Base-by-base conservation (phyloP, 2,888 invertebrate genomes). In the Pedicia rivosa region DNA sequence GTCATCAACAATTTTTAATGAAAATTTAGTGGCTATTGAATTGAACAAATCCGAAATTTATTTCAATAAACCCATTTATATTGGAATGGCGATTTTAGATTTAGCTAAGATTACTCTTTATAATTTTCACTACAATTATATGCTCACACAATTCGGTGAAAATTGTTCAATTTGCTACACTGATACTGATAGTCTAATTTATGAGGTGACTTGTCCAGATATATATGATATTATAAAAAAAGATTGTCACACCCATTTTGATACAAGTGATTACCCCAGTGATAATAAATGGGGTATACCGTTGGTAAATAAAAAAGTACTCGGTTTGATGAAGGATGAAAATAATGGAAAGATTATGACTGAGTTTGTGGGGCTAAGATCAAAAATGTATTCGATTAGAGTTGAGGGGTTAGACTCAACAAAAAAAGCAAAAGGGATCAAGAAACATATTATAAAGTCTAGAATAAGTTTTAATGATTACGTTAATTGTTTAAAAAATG, bases 21-120 rank as follows among this genome's bases (percentile, higher is more conserved):
- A 55, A 46, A 47, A 51, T 43, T 43, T 57, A 14, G 48, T 53
- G n/a, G 49, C 52, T 5, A 43, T 50, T 26, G 45, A 52, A 37
- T 19, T 51, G 25, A 40, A 37, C 2, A 43, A 43, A 39, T 33
- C 34, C 3, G 36, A 44, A 24, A 40, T 53, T 13, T 22, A 40
- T 13, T 44, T 50, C 12, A 42, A 52, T 10, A 15, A 31, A 31
- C 30, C 30, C 5, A 31, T 31, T 10, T 31, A 31, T 31, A 31
- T 31, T 31, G 51, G 51, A 2, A 43, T 52, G 24, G 39, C 42
- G n/a, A 43, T 52, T 8, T 40, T 54, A 17, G 52, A 54, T 36
- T 32, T 52, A 5, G 48, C 49, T 3, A 50, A 53, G 43, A 44
- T 42, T 5, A 37, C 40, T 14, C 49, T 60, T 46, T 57, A 56